These are phyloP conservation scores for Ornithorhynchus anatinus DNA, from an alignment of 2,113 vertebrate species.

Conservation along the genomic window DNA sequence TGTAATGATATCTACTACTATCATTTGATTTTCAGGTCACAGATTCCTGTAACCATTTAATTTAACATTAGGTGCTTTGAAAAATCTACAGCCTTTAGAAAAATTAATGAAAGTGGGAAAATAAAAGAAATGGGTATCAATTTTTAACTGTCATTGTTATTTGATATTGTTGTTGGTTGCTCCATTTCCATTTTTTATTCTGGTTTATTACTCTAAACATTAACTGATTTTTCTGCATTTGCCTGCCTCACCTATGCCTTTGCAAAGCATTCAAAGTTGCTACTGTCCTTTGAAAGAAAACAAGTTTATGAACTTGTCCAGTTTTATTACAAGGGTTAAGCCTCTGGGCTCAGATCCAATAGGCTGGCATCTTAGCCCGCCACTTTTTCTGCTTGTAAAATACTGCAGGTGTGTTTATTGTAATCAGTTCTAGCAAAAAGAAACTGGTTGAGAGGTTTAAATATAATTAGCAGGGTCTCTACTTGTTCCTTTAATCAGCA, in stretches of 20 bases:
- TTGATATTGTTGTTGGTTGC: too few relatives aligned
- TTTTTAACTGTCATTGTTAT: too few relatives aligned
- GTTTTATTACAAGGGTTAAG: neutral
- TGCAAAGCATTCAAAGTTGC: rapidly evolving
- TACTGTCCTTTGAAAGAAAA: neutral
- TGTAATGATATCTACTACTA: too few relatives aligned
- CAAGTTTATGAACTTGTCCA: rapidly evolving
- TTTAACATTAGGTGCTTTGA: too few relatives aligned
- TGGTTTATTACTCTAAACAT: too few relatives aligned
- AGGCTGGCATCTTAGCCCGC: neutral
- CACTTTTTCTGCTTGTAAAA: neutral
- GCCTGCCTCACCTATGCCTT: rapidly evolving
- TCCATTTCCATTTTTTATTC: too few relatives aligned
- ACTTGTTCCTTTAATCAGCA: conserved; percentile 46
- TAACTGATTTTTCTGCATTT: too few relatives aligned
- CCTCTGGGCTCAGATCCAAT: neutral
- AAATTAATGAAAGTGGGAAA: too few relatives aligned
- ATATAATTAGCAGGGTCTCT: conserved; percentile 20
- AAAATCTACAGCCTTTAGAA: too few relatives aligned
- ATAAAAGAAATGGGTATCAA: too few relatives aligned
- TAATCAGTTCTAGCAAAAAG: conserved; percentile 26
- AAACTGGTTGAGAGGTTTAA: conserved; percentile 3
- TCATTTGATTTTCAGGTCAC: too few relatives aligned
- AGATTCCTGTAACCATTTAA: too few relatives aligned
- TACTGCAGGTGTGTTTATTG: conserved; percentile 77